Conservation (phyloP, 2,888 invertebrate species). For the Himalopsyche kuldschensis region DNA sequence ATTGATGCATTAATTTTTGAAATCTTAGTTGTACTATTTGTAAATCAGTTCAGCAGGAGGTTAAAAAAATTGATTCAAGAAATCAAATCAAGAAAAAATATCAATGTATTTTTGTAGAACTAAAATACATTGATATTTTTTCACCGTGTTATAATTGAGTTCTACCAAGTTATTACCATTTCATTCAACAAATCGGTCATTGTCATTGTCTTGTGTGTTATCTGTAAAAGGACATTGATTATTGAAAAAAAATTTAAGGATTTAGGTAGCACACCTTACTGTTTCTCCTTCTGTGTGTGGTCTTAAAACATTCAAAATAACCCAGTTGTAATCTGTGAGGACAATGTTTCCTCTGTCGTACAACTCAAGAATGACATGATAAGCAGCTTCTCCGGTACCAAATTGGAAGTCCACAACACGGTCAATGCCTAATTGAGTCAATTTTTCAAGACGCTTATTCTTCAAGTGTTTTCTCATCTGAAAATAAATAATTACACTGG, state of each 20-base stretch:
- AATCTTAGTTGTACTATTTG: too few relatives aligned
- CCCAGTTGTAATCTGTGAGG: slow-evolving; percentile 87
- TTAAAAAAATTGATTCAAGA: too few relatives aligned
- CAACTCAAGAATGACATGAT: slow-evolving; percentile 92
- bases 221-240: too few relatives aligned
- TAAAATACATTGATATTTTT: too few relatives aligned
- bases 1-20: too few relatives aligned
- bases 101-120: too few relatives aligned
- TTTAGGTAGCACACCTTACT: slow-evolving; percentile 58
- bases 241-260: background rate
- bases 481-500: slow-evolving; percentile 41
- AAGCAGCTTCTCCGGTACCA: slow-evolving; percentile 89
- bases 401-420: slow-evolving; percentile 95
- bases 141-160: too few relatives aligned
- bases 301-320: slow-evolving; percentile 88
- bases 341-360: slow-evolving; percentile 96
- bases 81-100: too few relatives aligned
- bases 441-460: slow-evolving; percentile 87
- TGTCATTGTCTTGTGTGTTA: too few relatives aligned
- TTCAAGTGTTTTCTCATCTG: slow-evolving; percentile 94
- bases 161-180: too few relatives aligned
- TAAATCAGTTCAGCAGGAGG: too few relatives aligned
- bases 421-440: slow-evolving; percentile 88
- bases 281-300: slow-evolving; percentile 92
- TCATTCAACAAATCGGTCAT: too few relatives aligned